Conservation (phyloP, 2,113 vertebrate species). For the Oryzias melastigma region DNA sequence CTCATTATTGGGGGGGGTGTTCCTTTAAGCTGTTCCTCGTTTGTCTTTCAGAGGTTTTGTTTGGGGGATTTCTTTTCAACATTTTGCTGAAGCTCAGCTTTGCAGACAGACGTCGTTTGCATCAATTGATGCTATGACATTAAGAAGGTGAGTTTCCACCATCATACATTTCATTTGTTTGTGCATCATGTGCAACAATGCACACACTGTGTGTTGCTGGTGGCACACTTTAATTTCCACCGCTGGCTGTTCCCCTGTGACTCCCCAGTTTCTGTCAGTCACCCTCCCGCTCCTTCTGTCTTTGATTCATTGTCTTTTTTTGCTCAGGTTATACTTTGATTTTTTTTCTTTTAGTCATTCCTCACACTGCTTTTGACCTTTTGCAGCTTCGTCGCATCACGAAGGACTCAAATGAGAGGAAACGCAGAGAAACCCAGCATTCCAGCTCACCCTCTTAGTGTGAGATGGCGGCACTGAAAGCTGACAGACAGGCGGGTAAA, state of each 20-base stretch:
- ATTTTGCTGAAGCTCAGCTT: slow-evolving; percentile 11
- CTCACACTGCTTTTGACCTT: slow-evolving; percentile 30
- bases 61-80: slow-evolving; percentile 2
- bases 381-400: slow-evolving; percentile 17
- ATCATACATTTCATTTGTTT: slow-evolving; percentile 2
- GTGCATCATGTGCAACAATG: not conserved
- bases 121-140: not conserved
- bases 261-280: slow-evolving; percentile 16
- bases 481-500: slow-evolving; percentile 21
- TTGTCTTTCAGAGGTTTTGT: not conserved
- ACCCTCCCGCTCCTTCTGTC: not conserved
- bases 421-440: slow-evolving; percentile 25
- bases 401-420: slow-evolving; percentile 29
- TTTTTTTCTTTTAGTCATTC: not conserved
- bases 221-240: slow-evolving; percentile 18
- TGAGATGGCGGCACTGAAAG: slow-evolving; percentile 26
- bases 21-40: not conserved
- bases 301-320: slow-evolving; percentile 7
- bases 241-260: slow-evolving; percentile 18
- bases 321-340: slow-evolving; percentile 7
- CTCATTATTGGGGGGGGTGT: not conserved
- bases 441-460: slow-evolving; percentile 32
- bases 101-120: not conserved
- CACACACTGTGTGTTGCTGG: not conserved
- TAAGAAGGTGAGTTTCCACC: not conserved